These are phyloP conservation scores for Leptarthrus brevirostris DNA, from an alignment of 2,888 invertebrate genomes.

Conservation along the genomic window DNA sequence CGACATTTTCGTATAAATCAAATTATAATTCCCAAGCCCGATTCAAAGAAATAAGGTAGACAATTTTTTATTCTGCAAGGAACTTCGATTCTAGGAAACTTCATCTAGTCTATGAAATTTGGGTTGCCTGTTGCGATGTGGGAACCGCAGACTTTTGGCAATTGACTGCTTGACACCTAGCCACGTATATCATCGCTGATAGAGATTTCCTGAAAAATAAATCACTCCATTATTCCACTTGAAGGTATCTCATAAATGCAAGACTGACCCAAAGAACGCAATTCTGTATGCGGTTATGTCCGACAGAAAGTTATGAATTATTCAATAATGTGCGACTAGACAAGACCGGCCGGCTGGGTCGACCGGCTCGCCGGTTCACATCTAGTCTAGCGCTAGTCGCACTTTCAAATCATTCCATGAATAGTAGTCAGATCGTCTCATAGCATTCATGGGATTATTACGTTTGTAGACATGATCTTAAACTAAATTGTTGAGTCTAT, in stretches of 20 bases:
- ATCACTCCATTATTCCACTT: constrained; percentile 28
- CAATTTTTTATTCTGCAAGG: too few species aligned
- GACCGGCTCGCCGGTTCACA: constrained; percentile 9
- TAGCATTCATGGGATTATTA: constrained; percentile 31
- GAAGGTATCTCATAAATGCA: constrained; percentile 12
- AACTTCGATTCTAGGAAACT: constrained; percentile 9
- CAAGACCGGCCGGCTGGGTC: constrained; percentile 40
- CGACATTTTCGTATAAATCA: too few species aligned
- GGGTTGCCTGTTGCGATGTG: not conserved
- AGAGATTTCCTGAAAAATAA: constrained; percentile 37
- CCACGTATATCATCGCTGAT: not conserved
- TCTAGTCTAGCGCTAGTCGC: constrained; percentile 12
- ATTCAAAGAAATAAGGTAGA: constrained; percentile 19
- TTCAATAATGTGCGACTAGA: constrained; percentile 44
- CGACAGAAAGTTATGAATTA: constrained; percentile 37
- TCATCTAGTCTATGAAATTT: not conserved
- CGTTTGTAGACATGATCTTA: constrained; percentile 14
- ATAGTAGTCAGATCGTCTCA: constrained; percentile 22
- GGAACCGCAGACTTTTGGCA: not conserved
- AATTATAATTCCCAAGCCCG: too few species aligned
- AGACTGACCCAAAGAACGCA: constrained; percentile 41
- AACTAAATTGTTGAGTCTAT: constrained; percentile 13
- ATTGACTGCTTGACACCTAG: not conserved
- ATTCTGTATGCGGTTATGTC: constrained; percentile 28
- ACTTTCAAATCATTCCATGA: constrained; percentile 37